Percentiles rank a stretch among this genome's conserved stretches.
Evolutionary conservation across 2,797 vertebrate species (phyloP).

Genomic region (Coluber constrictor): DNA sequence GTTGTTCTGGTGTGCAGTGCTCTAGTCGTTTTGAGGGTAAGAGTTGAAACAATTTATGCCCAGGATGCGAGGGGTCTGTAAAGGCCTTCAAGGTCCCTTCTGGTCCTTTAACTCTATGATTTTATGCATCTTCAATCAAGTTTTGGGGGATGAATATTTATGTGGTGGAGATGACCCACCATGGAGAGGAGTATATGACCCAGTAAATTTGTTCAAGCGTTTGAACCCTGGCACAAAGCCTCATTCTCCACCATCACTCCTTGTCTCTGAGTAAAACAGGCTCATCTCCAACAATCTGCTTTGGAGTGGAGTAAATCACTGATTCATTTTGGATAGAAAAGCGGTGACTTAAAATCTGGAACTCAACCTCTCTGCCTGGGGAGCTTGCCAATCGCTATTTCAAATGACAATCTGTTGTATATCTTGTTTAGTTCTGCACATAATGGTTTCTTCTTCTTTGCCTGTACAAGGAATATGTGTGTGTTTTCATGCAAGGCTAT

Average conservation of each 20-base stretch:
- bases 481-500: background rate
- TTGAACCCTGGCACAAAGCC: background rate
- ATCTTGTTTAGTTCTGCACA: background rate
- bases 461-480: background rate
- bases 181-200: background rate
- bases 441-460: background rate
- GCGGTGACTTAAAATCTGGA: background rate
- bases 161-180: background rate
- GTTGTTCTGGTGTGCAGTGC: too few species aligned
- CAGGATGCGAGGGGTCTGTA: too few species aligned
- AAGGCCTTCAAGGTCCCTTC: background rate
- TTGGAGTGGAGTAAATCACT: background rate
- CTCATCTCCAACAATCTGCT: background rate
- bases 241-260: background rate
- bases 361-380: background rate
- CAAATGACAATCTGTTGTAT: background rate
- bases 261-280: background rate
- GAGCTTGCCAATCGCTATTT: background rate
- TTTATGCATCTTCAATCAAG: background rate
- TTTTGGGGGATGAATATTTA: background rate
- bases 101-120: background rate
- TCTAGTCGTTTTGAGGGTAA: too few species aligned
- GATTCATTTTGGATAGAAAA: background rate
- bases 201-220: background rate
- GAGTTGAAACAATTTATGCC: too few species aligned